Evolutionary conservation across 2,888 invertebrate species (phyloP), one percentile per base, ranked within the genome.

Genomic region (Cephalotes varians): DNA sequence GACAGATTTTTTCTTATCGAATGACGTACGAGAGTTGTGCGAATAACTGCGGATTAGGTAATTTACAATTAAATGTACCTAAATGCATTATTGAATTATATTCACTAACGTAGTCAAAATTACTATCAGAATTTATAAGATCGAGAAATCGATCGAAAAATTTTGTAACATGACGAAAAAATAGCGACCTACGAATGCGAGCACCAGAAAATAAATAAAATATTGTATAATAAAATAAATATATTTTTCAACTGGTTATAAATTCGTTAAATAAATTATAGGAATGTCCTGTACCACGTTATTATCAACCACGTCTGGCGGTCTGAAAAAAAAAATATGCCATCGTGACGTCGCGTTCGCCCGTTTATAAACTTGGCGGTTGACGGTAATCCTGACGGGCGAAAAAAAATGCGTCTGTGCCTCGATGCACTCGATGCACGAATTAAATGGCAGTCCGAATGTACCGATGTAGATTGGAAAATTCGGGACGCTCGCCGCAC

Each of bases 401-500:
- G 76, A 58, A 64, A 82, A 81, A 74, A 76, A 81, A 73, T 34
- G 49, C 58, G 31, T 25, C 12, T n/a, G 47, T 65, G 71, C 80
- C 62, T 44, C 65, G 58, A 7, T 44, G 34, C 76, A 56, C 44
- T 15, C 80, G 83, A 80, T 49, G 76, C 86, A 85, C 85, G 88
- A 89, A 90, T 89, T 88, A 86, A 89, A 90, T 73, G 85, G 82
- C 84, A 69, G 67, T 56, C 44, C 54, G 77, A 56, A 21, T 65
- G 82, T 65, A 37, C 77, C 62, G 54, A 76, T 82, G 85, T 83
- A 88, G 87, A 90, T 89, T 90, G 89, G 88, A 88, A 89, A 89
- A 89, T 85, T 87, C 85, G 85, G 73, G 81, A 67, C 83, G 87
- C 62, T 82, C 60, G 83, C 72, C 71, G 69, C 81, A 79, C 83